Conservation (phyloP, 2,888 invertebrate genomes). For the Agriopis leucophaearia region DNA sequence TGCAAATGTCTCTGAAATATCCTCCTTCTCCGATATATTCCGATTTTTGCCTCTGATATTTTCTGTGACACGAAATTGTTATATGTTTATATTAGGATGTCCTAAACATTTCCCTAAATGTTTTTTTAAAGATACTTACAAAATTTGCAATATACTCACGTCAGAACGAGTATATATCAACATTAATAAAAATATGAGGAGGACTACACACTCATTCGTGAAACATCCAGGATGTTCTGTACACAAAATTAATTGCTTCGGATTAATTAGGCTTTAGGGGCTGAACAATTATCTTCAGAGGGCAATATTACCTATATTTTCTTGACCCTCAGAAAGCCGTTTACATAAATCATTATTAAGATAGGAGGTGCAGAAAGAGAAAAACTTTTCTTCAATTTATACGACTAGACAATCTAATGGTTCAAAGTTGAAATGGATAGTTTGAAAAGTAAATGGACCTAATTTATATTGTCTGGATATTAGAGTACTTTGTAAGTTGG, state of each 20-base stretch:
- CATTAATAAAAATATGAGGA: not conserved
- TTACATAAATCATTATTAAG: constrained; percentile 29
- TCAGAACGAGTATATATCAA: not conserved
- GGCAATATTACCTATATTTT: constrained; percentile 28
- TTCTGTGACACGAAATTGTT: too few species aligned
- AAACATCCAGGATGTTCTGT: constrained; percentile 18
- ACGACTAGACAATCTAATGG: constrained; percentile 25
- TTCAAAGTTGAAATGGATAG: constrained; percentile 8
- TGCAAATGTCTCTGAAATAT: too few species aligned
- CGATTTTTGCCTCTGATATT: too few species aligned
- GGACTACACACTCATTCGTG: constrained; percentile 2
- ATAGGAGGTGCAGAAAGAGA: constrained; percentile 10
- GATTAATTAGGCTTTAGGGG: constrained; percentile 41
- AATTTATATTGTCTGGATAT: constrained; percentile 16
- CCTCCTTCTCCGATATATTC: too few species aligned
- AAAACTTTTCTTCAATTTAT: constrained; percentile 22
- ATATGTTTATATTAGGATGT: too few species aligned
- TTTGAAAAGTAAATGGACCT: constrained; percentile 16
- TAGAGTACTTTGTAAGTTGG: constrained; percentile 5
- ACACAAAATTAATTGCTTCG: constrained; percentile 35
- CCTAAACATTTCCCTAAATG: not conserved
- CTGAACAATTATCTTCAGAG: constrained; percentile 33
- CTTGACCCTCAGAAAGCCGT: constrained; percentile 24
- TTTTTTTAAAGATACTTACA: not conserved
- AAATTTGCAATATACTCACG: not conserved